These are phyloP conservation scores for Himalopsyche anomala DNA, from an alignment of 2,888 invertebrate genomes.

Conservation along the genomic window DNA sequence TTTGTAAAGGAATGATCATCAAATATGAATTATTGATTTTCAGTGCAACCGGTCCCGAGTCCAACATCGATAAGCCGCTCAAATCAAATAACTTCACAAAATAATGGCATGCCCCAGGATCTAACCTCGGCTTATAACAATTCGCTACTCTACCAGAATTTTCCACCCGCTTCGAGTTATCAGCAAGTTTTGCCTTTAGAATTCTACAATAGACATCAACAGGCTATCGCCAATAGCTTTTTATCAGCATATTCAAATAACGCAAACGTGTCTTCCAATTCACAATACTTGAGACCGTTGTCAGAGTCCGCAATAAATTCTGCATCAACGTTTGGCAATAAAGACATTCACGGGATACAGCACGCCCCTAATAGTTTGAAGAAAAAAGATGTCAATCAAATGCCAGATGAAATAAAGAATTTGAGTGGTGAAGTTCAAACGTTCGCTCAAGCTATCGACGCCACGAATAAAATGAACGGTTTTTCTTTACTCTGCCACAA, in stretches of 20 bases:
- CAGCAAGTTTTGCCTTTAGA: conserved; percentile 61
- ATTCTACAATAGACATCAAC: conserved; percentile 62
- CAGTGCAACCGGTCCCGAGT: conserved; percentile 1
- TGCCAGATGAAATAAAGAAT: conserved; percentile 23
- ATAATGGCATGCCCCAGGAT: conserved; percentile 45
- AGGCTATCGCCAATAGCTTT: conserved; percentile 60
- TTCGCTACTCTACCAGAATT: conserved; percentile 59
- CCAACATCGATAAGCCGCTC: neutral
- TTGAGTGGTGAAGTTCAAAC: neutral
- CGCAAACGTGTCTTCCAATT: conserved; percentile 39
- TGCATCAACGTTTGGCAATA: neutral
- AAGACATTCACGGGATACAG: neutral
- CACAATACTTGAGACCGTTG: conserved; percentile 45
- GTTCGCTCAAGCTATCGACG: conserved; percentile 19
- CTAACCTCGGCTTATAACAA: conserved; percentile 56
- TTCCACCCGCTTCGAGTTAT: conserved; percentile 50
- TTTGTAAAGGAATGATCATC: neutral
- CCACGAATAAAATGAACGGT: conserved; percentile 17
- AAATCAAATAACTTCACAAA: conserved; percentile 39
- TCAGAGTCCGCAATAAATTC: conserved; percentile 1
- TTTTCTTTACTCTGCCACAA: conserved; percentile 16
- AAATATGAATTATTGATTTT: neutral
- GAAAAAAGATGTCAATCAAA: conserved; percentile 33
- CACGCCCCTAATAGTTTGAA: conserved; percentile 18
- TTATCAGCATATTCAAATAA: conserved; percentile 57